Conservation (phyloP, 2,888 invertebrate species). For the Dexiosoma caninum region DNA sequence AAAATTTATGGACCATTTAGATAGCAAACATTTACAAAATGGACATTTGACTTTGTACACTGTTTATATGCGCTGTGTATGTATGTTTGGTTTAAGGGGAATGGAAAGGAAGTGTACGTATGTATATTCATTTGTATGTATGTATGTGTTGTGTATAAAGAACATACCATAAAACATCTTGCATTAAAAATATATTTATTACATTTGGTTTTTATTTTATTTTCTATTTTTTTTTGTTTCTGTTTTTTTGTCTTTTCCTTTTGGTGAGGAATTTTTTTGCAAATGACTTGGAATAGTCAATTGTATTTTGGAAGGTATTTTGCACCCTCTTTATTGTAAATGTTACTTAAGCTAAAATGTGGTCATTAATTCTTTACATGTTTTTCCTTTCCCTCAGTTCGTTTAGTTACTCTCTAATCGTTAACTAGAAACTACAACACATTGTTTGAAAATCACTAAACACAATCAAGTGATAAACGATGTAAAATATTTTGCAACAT, state of each 20-base stretch:
- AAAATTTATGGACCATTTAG: constrained; percentile 65
- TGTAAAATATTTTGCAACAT: constrained; percentile 60
- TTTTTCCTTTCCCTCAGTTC: constrained; percentile 12
- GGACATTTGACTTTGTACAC: constrained; percentile 62
- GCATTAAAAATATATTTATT: constrained; percentile 62
- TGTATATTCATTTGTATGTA: too few species aligned
- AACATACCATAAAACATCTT: constrained; percentile 59
- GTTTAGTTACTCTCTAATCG: constrained; percentile 35
- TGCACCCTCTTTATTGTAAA: constrained; percentile 60
- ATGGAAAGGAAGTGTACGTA: not conserved
- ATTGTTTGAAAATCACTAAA: constrained; percentile 63
- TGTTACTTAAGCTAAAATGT: constrained; percentile 61
- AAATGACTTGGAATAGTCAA: constrained; percentile 11
- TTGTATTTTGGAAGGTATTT: constrained; percentile 53
- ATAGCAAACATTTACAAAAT: constrained; percentile 64
- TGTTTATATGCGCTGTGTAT: not conserved
- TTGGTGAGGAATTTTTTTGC: not conserved
- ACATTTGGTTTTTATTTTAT: constrained; percentile 17
- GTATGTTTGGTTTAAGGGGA: not conserved
- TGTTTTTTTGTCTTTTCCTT: not conserved
- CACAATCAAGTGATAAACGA: constrained; percentile 64
- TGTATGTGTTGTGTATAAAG: constrained; percentile 19
- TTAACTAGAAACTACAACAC: constrained; percentile 61
- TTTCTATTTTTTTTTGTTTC: not conserved
- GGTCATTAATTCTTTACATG: constrained; percentile 57